Evolutionary conservation across 2,888 invertebrate species (phyloP).

Genomic region (Drosophila fulvimacula): DNA sequence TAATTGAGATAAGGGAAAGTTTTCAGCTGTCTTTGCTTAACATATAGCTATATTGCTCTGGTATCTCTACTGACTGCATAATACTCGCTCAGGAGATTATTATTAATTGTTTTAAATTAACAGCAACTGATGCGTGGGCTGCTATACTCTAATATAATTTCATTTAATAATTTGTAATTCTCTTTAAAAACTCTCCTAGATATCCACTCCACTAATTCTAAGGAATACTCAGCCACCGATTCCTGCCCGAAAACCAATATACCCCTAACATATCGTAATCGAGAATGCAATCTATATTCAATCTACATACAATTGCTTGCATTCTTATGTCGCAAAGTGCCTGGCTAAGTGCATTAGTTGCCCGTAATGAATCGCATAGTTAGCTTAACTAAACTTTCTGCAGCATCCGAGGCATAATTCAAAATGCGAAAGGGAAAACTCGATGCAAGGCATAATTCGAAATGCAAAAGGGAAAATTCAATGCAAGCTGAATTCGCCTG

Average conservation of each 20-base stretch:
- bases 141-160: too few species aligned
- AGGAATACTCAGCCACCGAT: too few species aligned
- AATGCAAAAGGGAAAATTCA: constrained; percentile 4
- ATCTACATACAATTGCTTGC: not conserved
- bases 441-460: not conserved
- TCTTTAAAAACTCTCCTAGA: too few species aligned
- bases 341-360: constrained; percentile 1
- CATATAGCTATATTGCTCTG: not conserved
- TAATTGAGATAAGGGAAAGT: too few species aligned
- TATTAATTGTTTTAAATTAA: too few species aligned
- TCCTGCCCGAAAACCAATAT: too few species aligned
- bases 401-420: not conserved
- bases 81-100: too few species aligned
- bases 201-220: too few species aligned
- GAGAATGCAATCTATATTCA: not conserved
- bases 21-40: not conserved
- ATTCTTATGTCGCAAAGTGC: not conserved
- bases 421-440: constrained; percentile 2
- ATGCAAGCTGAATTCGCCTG: not conserved
- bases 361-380: constrained; percentile 1
- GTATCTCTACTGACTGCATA: too few species aligned
- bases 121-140: too few species aligned
- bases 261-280: not conserved
- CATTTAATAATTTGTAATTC: too few species aligned
- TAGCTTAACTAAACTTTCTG: not conserved